Percentiles rank a stretch among this genome's conserved stretches.
phyloP scores from a whole-genome alignment of 1,140 invertebrate species.

The Choristoneura fumiferana region DNA sequence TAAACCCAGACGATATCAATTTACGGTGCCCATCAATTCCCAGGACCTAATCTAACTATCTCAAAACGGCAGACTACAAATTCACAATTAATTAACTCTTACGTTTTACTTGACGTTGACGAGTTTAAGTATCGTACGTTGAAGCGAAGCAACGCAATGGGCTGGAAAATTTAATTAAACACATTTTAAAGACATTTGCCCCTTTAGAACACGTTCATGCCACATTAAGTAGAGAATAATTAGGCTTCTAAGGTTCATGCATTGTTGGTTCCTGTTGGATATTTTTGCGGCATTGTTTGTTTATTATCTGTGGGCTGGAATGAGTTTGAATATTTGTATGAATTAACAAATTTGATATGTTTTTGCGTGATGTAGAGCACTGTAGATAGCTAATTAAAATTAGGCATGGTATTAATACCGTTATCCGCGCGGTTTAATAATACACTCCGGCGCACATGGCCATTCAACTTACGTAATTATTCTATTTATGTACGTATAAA shows the following conservation, averaged over 20 bases:
- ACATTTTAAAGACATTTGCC: constrained; percentile 9
- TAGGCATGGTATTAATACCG: background rate
- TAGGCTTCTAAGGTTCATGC: background rate
- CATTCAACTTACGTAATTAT: constrained; percentile 1
- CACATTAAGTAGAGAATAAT: background rate
- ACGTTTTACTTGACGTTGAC: background rate
- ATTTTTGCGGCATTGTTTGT: no score
- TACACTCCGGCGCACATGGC: constrained; percentile 9
- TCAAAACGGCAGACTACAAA: no score
- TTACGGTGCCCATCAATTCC: no score
- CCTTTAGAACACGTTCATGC: background rate
- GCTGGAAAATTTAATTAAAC: constrained; percentile 16
- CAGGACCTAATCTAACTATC: no score
- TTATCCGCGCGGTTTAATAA: constrained; percentile 2
- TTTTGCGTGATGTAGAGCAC: no score
- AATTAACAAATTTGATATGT: no score
- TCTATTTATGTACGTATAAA: background rate
- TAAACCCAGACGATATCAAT: no score
- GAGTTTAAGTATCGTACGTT: background rate
- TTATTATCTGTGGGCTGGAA: no score
- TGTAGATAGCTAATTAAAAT: no score
- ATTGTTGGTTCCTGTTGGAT: background rate
- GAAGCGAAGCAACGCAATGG: constrained; percentile 2
- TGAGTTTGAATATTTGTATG: no score
- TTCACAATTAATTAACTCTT: no score